Conservation (phyloP, 2,888 invertebrate genomes). For the Lymantria monacha region DNA sequence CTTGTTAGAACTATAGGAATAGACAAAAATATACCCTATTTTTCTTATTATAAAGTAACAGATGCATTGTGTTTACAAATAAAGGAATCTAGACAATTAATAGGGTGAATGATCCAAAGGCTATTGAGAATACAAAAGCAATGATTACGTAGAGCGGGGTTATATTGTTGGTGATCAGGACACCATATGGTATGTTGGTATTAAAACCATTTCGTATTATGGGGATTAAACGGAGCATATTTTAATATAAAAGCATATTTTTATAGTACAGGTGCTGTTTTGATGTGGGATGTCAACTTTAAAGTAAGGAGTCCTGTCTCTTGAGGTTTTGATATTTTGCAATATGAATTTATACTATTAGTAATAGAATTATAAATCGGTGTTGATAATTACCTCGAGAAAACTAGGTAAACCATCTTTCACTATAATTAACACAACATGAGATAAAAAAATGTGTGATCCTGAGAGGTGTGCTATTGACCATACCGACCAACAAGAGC, state of each 20-base stretch:
- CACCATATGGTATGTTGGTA: slow-evolving; percentile 72
- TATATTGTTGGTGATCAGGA: slow-evolving; percentile 58
- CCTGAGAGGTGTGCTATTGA: no score
- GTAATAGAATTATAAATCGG: no score
- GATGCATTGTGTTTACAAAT: slow-evolving; percentile 4
- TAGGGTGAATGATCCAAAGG: slow-evolving; percentile 74
- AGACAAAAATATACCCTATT: slow-evolving; percentile 22
- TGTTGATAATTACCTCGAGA: no score
- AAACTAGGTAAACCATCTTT: no score
- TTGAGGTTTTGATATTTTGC: no score
- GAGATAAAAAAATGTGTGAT: no score
- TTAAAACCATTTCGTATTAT: slow-evolving; percentile 54
- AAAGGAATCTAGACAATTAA: slow-evolving; percentile 67
- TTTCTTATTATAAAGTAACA: slow-evolving; percentile 23
- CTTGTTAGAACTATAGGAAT: slow-evolving; percentile 42
- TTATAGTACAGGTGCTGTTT: slow-evolving; percentile 58
- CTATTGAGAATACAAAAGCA: slow-evolving; percentile 65
- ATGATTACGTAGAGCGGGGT: slow-evolving; percentile 64
- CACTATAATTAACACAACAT: no score
- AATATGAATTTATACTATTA: no score
- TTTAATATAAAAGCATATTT: slow-evolving; percentile 70
- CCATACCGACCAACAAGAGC: no score
- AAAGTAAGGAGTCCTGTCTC: no score
- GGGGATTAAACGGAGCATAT: slow-evolving; percentile 68
- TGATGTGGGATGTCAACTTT: slow-evolving; percentile 40